Conservation (phyloP, 2,113 vertebrate species). For the Megaleporinus macrocephalus region DNA sequence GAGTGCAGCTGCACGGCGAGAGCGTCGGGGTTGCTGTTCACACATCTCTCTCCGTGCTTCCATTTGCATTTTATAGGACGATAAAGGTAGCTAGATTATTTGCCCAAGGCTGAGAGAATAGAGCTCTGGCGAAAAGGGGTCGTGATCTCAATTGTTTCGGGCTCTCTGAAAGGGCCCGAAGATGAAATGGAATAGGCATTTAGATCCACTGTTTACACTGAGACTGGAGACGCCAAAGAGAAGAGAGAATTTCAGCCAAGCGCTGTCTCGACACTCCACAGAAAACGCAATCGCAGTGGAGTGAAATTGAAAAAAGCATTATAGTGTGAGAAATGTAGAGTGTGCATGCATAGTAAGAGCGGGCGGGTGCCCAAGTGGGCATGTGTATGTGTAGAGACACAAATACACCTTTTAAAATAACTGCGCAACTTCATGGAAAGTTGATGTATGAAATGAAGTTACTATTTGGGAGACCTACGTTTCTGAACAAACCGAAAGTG, state of each 20-base stretch:
- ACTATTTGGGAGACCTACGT: no score
- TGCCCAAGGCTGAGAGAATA: slow-evolving; percentile 46
- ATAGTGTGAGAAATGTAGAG: background rate
- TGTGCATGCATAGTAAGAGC: background rate
- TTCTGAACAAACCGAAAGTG: background rate
- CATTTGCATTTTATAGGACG: slow-evolving; percentile 57
- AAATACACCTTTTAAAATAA: slow-evolving; percentile 9
- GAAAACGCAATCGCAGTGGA: slow-evolving; percentile 26
- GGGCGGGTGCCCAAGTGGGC: background rate
- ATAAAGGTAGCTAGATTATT: slow-evolving; percentile 55
- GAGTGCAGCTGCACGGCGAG: slow-evolving; percentile 43
- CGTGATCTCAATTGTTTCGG: slow-evolving; percentile 33
- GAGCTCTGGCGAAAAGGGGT: slow-evolving; percentile 39
- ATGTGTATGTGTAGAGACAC: slow-evolving; percentile 5
- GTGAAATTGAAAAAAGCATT: slow-evolving; percentile 5
- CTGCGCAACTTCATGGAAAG: no score
- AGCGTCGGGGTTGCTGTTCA: slow-evolving; percentile 43
- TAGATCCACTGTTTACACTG: slow-evolving; percentile 46
- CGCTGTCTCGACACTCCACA: slow-evolving; percentile 8
- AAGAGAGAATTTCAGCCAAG: slow-evolving; percentile 37
- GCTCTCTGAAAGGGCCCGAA: slow-evolving; percentile 21
- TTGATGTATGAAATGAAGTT: no score
- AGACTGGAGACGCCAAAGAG: slow-evolving; percentile 26
- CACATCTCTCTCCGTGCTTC: slow-evolving; percentile 52
- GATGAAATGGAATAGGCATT: slow-evolving; percentile 50